Percentiles rank a stretch among this genome's conserved stretches.
Conservation (phyloP, 2,888 invertebrate species). For the Caradrina clavipalpis region DNA sequence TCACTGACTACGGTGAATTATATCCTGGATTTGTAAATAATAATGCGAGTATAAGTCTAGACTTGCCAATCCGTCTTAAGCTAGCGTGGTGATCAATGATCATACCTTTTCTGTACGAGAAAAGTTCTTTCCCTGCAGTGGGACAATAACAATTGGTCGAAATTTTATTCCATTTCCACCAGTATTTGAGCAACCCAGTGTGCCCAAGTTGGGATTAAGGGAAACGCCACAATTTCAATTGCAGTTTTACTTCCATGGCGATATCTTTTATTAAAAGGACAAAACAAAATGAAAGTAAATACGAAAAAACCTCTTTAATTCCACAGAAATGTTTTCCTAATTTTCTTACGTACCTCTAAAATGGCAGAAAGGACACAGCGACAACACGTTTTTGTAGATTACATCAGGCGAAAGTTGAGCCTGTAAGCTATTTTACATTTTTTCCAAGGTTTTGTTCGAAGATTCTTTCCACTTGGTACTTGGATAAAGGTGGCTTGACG, state of each 20-base stretch:
- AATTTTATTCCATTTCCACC: not conserved
- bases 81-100: too few species aligned
- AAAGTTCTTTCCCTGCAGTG: too few species aligned
- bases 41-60: too few species aligned
- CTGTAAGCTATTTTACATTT: slow-evolving; percentile 69
- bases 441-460: slow-evolving; percentile 59
- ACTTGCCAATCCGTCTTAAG: too few species aligned
- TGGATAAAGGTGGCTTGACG: slow-evolving; percentile 20
- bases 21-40: too few species aligned
- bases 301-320: slow-evolving; percentile 33
- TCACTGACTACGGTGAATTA: too few species aligned
- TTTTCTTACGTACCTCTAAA: slow-evolving; percentile 50
- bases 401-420: slow-evolving; percentile 59
- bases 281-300: slow-evolving; percentile 29
- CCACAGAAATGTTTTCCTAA: slow-evolving; percentile 39
- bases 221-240: slow-evolving; percentile 17
- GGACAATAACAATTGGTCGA: not conserved
- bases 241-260: not conserved
- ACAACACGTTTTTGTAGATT: slow-evolving; percentile 68
- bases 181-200: not conserved
- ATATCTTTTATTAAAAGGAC: slow-evolving; percentile 23
- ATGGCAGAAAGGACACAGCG: slow-evolving; percentile 53
- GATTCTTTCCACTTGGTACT: slow-evolving; percentile 42
- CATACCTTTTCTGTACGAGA: too few species aligned
- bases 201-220: slow-evolving; percentile 9